Evolutionary conservation across 1,140 invertebrate genomes (phyloP), one percentile per base, ranked within the genome.

Genomic region (Drepana arcuata): DNA sequence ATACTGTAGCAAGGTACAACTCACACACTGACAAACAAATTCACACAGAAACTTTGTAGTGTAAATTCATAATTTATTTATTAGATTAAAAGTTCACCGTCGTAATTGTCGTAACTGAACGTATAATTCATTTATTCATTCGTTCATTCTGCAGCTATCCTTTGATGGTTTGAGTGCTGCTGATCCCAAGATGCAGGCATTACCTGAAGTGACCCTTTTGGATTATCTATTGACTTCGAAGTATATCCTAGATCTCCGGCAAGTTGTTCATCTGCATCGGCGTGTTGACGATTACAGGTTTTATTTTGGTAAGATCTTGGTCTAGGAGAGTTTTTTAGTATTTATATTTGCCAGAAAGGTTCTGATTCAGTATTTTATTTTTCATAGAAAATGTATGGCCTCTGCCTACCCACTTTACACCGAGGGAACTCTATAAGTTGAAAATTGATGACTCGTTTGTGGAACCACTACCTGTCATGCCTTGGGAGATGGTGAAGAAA

Each of bases 391-490:
- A 48, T 16, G 73, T 77, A 5, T 82, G 78, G 78, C 75, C 78
- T 3, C 47, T 80, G 9, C 70, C 70, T 14, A 71, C 68, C 3
- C 73, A 78, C 10, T 79, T 60, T 39, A 82, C 78, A 1, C 78
- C 78, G 1, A 55, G 61, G 1, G 39, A 58, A 2, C 48, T 82
- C 0, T 82, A 79, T 33, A 82, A 80, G 41, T 40, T 82, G 34
- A 82, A 80, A 42, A 38, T 79, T 9, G 78, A 82, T 23, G 75
- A 80, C 33, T 69, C 70, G 1, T 82, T 82, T 40, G 75, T 82
- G 28, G 72, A 82, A 23, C 73, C 78, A 0, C 46, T 82, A 12
- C 78, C 78, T 0, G 64, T 82, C 1, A 79, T 79, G 78, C 73
- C 71, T 0, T 82, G 78, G 78, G 74, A 82, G 32, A 34, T 62